Percentiles rank a stretch among this genome's conserved stretches.
Conservation (phyloP, 2,888 invertebrate species). For the Sinohyriopsis cumingii region DNA sequence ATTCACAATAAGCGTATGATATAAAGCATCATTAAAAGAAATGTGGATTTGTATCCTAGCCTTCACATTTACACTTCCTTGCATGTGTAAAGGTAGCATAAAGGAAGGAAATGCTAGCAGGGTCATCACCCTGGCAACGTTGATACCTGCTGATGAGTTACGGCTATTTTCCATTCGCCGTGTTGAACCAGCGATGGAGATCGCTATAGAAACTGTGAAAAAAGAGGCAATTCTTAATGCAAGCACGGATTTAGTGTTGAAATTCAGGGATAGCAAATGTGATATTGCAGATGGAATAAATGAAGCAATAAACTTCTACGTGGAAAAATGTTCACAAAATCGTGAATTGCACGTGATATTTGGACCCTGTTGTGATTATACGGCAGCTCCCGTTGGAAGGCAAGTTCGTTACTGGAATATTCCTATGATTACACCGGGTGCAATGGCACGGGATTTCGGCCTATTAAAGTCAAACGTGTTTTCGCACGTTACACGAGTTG, state of each 20-base stretch:
- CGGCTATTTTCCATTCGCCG: slow-evolving; percentile 54
- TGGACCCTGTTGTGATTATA: slow-evolving; percentile 75
- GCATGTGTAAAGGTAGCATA: background rate
- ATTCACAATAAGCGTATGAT: background rate
- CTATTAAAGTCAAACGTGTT: slow-evolving; percentile 73
- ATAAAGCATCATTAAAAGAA: background rate
- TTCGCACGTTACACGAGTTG: slow-evolving; percentile 81
- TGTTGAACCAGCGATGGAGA: slow-evolving; percentile 64
- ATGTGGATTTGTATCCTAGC: background rate
- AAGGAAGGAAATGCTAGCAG: background rate
- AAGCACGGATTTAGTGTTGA: slow-evolving; percentile 11
- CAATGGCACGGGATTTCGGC: slow-evolving; percentile 66
- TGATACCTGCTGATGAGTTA: slow-evolving; percentile 49
- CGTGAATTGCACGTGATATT: slow-evolving; percentile 60
- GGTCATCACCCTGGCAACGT: slow-evolving; percentile 45
- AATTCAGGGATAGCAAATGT: slow-evolving; percentile 51
- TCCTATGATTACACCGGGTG: slow-evolving; percentile 83
- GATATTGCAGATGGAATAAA: slow-evolving; percentile 61
- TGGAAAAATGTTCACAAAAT: slow-evolving; percentile 24
- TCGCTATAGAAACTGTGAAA: slow-evolving; percentile 59
- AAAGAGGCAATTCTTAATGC: slow-evolving; percentile 1
- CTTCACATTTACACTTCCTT: background rate
- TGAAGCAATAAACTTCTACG: slow-evolving; percentile 60
- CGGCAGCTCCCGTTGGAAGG: slow-evolving; percentile 89
- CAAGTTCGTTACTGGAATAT: slow-evolving; percentile 83